A percentile compares a stretch with the other conserved stretches of the same genome.
Conservation (phyloP, 2,113 vertebrate genomes). For the Labrus mixtus region DNA sequence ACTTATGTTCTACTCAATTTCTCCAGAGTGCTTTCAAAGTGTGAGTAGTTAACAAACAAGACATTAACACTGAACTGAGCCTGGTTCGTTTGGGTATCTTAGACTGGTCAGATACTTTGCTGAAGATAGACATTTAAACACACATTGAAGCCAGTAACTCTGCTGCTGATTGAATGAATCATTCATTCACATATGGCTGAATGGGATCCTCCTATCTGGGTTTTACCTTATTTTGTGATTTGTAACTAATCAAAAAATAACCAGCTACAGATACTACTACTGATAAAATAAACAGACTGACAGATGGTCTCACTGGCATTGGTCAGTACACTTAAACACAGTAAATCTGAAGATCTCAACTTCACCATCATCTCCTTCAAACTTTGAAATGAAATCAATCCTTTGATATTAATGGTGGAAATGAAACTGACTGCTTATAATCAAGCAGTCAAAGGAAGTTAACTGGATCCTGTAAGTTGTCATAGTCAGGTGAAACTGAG, state of each 20-base stretch:
- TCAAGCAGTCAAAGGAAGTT: neutral
- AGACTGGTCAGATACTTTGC: neutral
- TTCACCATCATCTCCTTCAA: neutral
- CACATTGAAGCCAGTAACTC: neutral
- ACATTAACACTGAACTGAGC: neutral
- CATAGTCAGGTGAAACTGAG: neutral
- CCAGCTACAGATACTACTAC: constrained; percentile 3
- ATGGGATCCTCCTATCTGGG: neutral
- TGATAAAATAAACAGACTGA: neutral
- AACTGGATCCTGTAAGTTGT: neutral
- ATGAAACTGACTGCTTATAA: neutral
- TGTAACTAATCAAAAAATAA: neutral
- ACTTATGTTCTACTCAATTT: neutral
- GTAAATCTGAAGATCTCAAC: neutral
- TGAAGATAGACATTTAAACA: neutral
- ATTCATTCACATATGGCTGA: neutral
- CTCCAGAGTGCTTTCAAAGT: neutral
- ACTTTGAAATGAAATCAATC: neutral
- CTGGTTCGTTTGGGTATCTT: neutral
- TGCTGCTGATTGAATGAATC: constrained; percentile 12
- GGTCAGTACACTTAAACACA: neutral
- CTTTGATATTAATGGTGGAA: neutral
- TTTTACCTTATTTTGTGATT: neutral
- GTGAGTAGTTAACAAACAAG: neutral
- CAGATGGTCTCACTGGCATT: neutral